Percentiles rank a stretch among this genome's conserved stretches.
Conservation (phyloP, 2,888 invertebrate species). For the Yponomeuta cagnagella region DNA sequence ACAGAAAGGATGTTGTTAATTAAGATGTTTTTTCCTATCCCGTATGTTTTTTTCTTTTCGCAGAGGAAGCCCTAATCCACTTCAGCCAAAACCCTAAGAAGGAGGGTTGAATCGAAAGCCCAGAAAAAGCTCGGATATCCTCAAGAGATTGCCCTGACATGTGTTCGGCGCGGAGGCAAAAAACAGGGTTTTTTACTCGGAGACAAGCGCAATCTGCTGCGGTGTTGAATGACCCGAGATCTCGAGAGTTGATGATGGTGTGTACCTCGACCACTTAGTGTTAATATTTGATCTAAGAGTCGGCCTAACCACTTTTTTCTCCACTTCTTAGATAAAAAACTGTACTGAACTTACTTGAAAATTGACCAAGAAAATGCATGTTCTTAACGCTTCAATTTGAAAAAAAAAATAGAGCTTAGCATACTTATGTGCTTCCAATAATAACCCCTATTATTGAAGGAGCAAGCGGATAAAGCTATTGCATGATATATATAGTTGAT, state of each 20-base stretch:
- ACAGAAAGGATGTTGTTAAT: no score
- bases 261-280: background rate
- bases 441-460: no score
- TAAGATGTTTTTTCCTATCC: background rate
- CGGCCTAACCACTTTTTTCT: background rate
- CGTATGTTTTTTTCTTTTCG: background rate
- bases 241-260: constrained; percentile 6
- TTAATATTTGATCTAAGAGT: background rate
- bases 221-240: constrained; percentile 58
- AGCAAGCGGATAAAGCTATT: no score
- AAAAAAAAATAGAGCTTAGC: no score
- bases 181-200: constrained; percentile 39
- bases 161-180: constrained; percentile 34
- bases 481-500: no score
- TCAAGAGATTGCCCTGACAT: constrained; percentile 35
- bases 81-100: background rate
- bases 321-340: background rate
- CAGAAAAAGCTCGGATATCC: constrained; percentile 56
- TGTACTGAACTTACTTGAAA: background rate
- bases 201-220: constrained; percentile 47
- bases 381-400: no score
- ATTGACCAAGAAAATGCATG: no score
- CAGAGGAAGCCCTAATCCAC: background rate
- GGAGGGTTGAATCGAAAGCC: constrained; percentile 28
- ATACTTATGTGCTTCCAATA: no score